Evolutionary conservation across 1,140 invertebrate species (phyloP).

Genomic region (Drosophila lini): DNA sequence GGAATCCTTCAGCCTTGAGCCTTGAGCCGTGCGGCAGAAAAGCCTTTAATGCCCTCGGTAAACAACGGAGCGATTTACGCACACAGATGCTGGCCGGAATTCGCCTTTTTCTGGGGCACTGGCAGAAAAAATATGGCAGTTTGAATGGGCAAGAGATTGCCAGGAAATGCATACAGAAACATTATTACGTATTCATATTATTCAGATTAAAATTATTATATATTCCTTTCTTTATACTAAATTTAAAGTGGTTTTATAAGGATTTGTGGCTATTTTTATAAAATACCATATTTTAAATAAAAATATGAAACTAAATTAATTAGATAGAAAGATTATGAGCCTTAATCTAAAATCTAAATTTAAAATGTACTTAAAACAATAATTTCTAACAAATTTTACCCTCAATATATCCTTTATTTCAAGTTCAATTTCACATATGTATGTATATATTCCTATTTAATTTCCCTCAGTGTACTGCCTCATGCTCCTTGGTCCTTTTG

Average conservation of each 20-base stretch:
- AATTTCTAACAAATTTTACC: neutral
- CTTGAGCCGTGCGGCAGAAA: slow-evolving; percentile 45
- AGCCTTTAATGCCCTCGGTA: slow-evolving; percentile 73
- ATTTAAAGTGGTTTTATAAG: too few species aligned
- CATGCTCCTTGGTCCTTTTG: neutral
- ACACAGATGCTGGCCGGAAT: slow-evolving; percentile 46
- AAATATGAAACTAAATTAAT: too few species aligned
- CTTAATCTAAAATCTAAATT: too few species aligned
- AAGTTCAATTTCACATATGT: too few species aligned
- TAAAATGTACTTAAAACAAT: neutral
- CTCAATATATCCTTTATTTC: neutral
- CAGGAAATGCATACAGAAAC: neutral
- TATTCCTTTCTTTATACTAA: neutral
- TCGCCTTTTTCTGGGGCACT: slow-evolving; percentile 8
- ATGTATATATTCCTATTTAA: too few species aligned
- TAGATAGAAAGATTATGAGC: too few species aligned
- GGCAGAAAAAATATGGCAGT: neutral
- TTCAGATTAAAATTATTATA: neutral
- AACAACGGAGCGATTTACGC: slow-evolving; percentile 76
- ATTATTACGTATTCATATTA: neutral
- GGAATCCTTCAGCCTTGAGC: slow-evolving; percentile 21
- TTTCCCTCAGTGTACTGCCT: slow-evolving; percentile 7
- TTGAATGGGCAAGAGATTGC: neutral
- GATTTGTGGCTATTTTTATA: too few species aligned
- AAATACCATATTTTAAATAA: too few species aligned